phyloP scores from a whole-genome alignment of 2,113 vertebrate genomes.

The Lethenteron camtschaticum region DNA sequence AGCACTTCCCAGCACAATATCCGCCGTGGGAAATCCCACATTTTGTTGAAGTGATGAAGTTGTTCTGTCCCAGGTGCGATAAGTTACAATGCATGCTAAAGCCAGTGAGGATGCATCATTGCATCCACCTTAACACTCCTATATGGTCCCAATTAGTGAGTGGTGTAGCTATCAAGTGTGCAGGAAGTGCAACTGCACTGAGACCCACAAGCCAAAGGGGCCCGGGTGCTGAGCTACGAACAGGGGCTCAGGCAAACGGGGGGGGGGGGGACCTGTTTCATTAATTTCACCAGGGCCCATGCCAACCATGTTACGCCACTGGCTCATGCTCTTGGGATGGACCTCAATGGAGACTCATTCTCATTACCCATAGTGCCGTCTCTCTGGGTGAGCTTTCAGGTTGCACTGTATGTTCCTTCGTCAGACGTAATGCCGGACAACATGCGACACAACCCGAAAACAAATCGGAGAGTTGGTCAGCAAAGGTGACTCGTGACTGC shows the following conservation, averaged over 20 bases:
- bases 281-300: not conserved
- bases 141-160: not conserved
- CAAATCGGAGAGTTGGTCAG: not conserved
- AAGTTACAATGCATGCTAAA: not conserved
- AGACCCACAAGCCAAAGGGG: no score
- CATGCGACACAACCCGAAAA: not conserved
- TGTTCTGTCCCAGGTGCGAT: not conserved
- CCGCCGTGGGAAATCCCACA: not conserved
- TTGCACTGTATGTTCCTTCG: no score
- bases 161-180: not conserved
- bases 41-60: not conserved
- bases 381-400: no score
- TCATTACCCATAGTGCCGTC: no score
- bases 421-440: not conserved
- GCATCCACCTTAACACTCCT: not conserved
- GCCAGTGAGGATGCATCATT: not conserved
- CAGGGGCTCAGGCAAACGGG: not conserved
- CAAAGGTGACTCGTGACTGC: not conserved
- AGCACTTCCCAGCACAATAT: not conserved
- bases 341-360: no score
- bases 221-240: not conserved
- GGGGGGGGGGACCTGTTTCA: not conserved
- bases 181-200: not conserved
- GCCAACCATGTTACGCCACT: no score
- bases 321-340: no score